Base-by-base conservation (phyloP, 1,140 invertebrate species). In the Melitaea cinxia region DNA sequence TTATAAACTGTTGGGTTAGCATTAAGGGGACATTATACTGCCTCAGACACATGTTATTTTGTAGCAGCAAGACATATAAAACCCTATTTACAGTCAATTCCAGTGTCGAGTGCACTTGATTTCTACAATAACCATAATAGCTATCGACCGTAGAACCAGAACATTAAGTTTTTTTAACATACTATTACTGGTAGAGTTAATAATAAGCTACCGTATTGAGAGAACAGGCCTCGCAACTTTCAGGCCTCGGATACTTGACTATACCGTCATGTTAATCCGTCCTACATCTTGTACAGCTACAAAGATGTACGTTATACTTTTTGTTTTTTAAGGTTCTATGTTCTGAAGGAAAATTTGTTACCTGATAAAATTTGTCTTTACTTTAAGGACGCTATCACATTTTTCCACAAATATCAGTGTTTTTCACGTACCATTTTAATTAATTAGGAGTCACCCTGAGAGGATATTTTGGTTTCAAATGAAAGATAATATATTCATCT, bases 101-200 rank as follows among this genome's bases (percentile, higher is more conserved):
- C 49, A 57, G 30, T 59, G 35, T 45, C 21, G 19, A 57, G 24
- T 12, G 3, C 33, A 59, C 63, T 59, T 33, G 63, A 57, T 59
- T 53, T 57, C 56, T 52, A 30, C 47, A 35, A 58, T 58, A 33
- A 35, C 63, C 63, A 65, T 65, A 59, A 65, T 65, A 23, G 52
- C 33, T 39, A 45, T 9, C 33, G 42, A 42, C 19, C 14, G 63
- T 53, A 39, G 19, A 59, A 65, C 63, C 24, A 59, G 63, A 53
- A 57, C 55, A 39, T 47, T 57, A 30, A 52, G 56, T 54, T 57
- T 65, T 33, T 65, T 59, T 47, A 47, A 42, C 37, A 19, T 21
- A 47, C 26, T 45, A 49, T 45, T 59, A 57, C 47, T 19, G 39
- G 56, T 60, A 53, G n/a, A 61, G 57, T 70, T 66, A 70, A 70